Base-by-base conservation (phyloP, 2,797 vertebrate genomes). In the Tiaroga cobitis region DNA sequence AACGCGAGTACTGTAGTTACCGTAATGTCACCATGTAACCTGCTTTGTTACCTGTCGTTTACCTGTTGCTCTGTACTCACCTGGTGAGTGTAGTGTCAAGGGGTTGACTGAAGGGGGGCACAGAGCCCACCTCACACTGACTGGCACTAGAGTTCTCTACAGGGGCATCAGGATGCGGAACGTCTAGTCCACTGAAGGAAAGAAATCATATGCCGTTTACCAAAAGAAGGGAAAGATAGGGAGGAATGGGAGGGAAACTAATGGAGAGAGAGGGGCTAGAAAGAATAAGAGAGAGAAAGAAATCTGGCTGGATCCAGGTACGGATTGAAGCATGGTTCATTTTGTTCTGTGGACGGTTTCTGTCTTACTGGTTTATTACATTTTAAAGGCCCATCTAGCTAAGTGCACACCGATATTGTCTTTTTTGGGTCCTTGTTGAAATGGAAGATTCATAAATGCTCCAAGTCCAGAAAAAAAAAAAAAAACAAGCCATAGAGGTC, bases 171-270 rank as follows among this genome's bases (percentile, higher is more conserved):
- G 92, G 94, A 94, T 84, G 94, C 93, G 94, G 92, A 91, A 95
- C 94, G 94, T 96, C 92, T 97, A 95, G 95, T 95, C 96, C 96
- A 96, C 97, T 98, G 94, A 96, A 94, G 93, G 92, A 96, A 93
- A 96, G 92, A 97, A 95, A 97, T 91, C 96, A 96, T 90, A 96
- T 41, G 92, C 93, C 59, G 92, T 96, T 97, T 96, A 96, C 93
- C 92, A 91, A 89, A 86, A 83, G 86, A 81, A 78, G 75, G 75
- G 69, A 2, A 86, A 85, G 80, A 75, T 68, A 68, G 43, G 56
- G 18, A 16, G 37, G 18, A 43, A 43, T 26, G 26, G 39, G 26
- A 65, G 26, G 69, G 1, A 68, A 61, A 51, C 65, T 24, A 76
- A 67, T 87, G 84, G 4, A 37, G 26, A 34, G 19, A 54, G 24